phyloP scores from a whole-genome alignment of 2,113 vertebrate species.

The Pachyramphus minor region DNA sequence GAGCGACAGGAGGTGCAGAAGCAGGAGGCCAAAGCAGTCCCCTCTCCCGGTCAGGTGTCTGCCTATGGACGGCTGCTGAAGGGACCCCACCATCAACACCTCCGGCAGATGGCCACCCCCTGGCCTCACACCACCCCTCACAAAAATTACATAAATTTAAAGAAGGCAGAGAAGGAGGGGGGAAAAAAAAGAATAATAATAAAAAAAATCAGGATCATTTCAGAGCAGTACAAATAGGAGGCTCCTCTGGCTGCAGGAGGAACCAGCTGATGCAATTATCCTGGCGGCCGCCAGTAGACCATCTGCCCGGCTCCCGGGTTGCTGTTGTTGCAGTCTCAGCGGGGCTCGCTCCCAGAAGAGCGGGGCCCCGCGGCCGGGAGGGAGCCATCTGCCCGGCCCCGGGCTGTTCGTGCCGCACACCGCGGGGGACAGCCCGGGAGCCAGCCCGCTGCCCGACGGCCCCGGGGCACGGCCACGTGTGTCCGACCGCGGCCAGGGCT shows the following conservation, averaged over 20 bases:
- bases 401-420: not conserved
- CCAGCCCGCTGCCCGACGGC: not conserved
- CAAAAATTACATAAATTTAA: not conserved
- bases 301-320: conserved; percentile 62
- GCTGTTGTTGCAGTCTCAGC: conserved; percentile 66
- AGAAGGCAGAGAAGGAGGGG: not conserved
- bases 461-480: not conserved
- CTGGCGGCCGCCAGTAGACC: conserved; percentile 54
- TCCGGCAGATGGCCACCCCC: not conserved
- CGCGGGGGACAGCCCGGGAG: not conserved
- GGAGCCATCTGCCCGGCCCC: conserved; percentile 59
- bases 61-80: not conserved
- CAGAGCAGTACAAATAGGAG: not conserved
- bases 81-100: not conserved
- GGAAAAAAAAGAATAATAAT: too few species aligned
- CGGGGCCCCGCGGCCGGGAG: not conserved
- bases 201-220: not conserved
- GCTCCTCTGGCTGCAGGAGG: conserved; percentile 32
- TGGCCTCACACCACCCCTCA: not conserved
- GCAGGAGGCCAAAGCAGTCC: not conserved
- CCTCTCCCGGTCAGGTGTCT: not conserved
- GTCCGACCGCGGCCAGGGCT: not conserved
- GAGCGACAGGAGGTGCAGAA: accelerated
- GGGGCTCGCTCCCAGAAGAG: conserved; percentile 58
- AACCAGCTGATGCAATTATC: conserved; percentile 65